Conservation (phyloP, 2,113 vertebrate species). For the Elgaria multicarinata region DNA sequence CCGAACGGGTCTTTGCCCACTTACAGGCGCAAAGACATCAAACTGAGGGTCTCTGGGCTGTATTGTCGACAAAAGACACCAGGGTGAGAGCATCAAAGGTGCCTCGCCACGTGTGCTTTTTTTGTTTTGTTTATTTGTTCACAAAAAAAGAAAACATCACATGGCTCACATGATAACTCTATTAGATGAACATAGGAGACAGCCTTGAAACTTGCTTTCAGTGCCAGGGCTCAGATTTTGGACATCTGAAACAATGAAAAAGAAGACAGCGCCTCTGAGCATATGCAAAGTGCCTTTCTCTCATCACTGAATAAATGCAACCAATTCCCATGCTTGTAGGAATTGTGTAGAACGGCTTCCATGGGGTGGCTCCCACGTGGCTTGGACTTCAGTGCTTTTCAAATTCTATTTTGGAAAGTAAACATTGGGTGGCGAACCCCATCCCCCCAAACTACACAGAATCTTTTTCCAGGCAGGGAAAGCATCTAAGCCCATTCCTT, state of each 20-base stretch:
- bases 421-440: not conserved
- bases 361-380: not conserved
- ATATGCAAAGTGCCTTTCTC: not conserved
- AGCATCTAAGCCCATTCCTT: not conserved
- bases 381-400: too few species aligned
- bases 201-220: not conserved
- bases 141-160: not conserved
- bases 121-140: too few species aligned
- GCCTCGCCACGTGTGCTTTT: too few species aligned
- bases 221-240: not conserved
- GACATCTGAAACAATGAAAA: not conserved
- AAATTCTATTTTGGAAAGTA: not conserved
- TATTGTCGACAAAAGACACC: not conserved
- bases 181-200: not conserved
- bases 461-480: not conserved
- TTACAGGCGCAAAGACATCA: not conserved
- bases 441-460: not conserved
- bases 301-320: not conserved
- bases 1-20: not conserved
- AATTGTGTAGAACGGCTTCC: not conserved
- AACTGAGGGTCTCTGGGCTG: not conserved
- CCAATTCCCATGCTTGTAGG: not conserved
- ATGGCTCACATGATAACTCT: too few species aligned
- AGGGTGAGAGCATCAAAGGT: too few species aligned
- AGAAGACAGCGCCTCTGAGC: not conserved